Evolutionary conservation across 1,140 invertebrate genomes (phyloP), one percentile per base, ranked within the genome.

Genomic region (Uloborus diversus): DNA sequence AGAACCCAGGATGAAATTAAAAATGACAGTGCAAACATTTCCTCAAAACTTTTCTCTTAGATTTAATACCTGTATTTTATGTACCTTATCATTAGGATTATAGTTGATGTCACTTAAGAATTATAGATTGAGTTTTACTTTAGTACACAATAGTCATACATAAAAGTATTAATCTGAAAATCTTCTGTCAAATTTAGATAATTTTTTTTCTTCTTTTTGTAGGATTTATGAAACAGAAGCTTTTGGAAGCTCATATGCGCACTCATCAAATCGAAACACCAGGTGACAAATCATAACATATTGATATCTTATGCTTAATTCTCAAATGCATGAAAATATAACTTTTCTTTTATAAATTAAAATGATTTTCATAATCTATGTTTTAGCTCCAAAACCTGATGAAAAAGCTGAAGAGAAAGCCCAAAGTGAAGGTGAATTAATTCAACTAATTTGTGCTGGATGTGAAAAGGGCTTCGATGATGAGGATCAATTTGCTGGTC

Each of bases 401-500:
- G 42, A 68, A 28, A 17, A 35, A 11, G 9, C 66, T 14, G 66
- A 56, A 7, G 33, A 53, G 3, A 69, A 47, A 32, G 47, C 66
- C 4, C 66, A 32, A 1, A 49, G 35, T 69, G 76, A 79, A n/a
- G 28, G 53, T 27, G 78, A 80, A 20, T 42, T 80, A n/a, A 70
- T 80, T 4, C 78, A 80, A 23, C 37, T 80, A 3, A 64, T 80
- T 2, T 80, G 78, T 42, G 68, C 66, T 30, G 68, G 66, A 0
- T 80, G 78, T 42, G 49, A 64, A 0, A 70, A 70, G n/a, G 78
- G 78, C 3, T 80, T 80, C 23, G 78, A 80, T 56, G 66, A 70
- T 56, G 78, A 80, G 25, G 78, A 80, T 23, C 66, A 71, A 20
- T 80, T 80, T 80, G 78, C 78, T 33, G 42, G 57, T 0, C 78